Evolutionary conservation across 1,140 invertebrate species (phyloP).

Genomic region (Aethina tumida): DNA sequence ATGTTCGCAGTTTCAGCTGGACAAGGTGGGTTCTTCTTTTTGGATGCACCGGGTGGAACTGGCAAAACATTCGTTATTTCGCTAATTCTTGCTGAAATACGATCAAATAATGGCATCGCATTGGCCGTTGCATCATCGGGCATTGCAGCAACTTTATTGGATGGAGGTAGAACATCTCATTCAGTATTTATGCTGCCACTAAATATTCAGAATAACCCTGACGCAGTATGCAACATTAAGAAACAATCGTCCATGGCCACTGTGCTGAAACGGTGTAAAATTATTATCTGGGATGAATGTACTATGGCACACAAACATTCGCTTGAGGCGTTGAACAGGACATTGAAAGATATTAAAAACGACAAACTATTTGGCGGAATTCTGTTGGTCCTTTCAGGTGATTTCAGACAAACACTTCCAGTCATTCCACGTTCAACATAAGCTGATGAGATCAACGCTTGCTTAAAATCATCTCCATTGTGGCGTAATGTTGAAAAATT

Average conservation of each 20-base stretch:
- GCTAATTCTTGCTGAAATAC: slow-evolving; percentile 23
- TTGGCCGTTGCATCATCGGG: slow-evolving; percentile 37
- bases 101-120: slow-evolving; percentile 22
- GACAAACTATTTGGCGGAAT: slow-evolving; percentile 7
- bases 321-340: slow-evolving; percentile 21
- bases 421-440: slow-evolving; percentile 33
- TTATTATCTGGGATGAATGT: slow-evolving; percentile 24
- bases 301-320: slow-evolving; percentile 20
- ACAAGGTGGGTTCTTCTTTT: too few relatives aligned
- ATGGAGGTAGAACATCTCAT: slow-evolving; percentile 35
- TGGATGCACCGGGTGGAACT: slow-evolving; percentile 30
- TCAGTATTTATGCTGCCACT: slow-evolving; percentile 33
- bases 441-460: slow-evolving; percentile 37
- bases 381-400: slow-evolving; percentile 15
- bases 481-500: slow-evolving; percentile 32
- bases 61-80: slow-evolving; percentile 34
- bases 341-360: slow-evolving; percentile 23
- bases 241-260: slow-evolving; percentile 26
- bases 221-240: slow-evolving; percentile 20
- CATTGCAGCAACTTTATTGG: slow-evolving; percentile 38
- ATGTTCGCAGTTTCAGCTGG: too few relatives aligned
- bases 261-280: slow-evolving; percentile 11
- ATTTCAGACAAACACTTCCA: slow-evolving; percentile 26
- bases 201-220: slow-evolving; percentile 14
- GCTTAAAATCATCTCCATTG: slow-evolving; percentile 36